These are phyloP conservation scores for Trachelus tabidus DNA, from an alignment of 2,888 invertebrate genomes.

Conservation along the genomic window DNA sequence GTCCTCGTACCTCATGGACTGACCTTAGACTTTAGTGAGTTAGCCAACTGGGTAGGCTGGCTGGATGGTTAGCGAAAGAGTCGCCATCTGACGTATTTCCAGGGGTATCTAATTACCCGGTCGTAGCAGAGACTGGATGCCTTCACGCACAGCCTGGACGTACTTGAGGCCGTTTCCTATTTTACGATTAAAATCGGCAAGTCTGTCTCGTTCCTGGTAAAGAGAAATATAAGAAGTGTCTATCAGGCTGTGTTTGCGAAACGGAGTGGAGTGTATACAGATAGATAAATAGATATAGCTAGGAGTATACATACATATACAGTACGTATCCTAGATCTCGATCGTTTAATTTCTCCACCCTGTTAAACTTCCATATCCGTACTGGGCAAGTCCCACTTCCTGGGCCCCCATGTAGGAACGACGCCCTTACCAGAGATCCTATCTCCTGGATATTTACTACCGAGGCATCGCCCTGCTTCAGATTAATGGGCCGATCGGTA, in stretches of 20 bases:
- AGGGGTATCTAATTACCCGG: constrained; percentile 62
- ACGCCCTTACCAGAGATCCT: background rate
- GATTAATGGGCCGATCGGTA: constrained; percentile 61
- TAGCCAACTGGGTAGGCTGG: background rate
- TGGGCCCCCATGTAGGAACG: background rate
- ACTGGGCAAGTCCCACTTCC: background rate
- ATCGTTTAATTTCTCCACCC: background rate
- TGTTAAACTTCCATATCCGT: background rate
- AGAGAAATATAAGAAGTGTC: background rate
- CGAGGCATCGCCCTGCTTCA: constrained; percentile 27
- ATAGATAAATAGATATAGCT: background rate
- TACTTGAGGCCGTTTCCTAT: constrained; percentile 23
- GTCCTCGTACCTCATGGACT: background rate
- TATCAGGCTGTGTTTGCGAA: background rate
- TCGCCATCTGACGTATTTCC: constrained; percentile 55
- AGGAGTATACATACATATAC: background rate
- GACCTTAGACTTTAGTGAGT: background rate
- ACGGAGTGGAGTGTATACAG: background rate
- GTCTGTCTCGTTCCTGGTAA: constrained; percentile 17
- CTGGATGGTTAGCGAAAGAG: constrained; percentile 16
- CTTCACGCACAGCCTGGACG: constrained; percentile 37
- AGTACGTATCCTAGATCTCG: background rate
- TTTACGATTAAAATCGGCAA: constrained; percentile 34
- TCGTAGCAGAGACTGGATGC: constrained; percentile 36
- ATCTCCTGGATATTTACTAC: constrained; percentile 9